These are phyloP conservation scores for Dasypolia templi DNA, from an alignment of 2,888 invertebrate genomes.

Conservation along the genomic window DNA sequence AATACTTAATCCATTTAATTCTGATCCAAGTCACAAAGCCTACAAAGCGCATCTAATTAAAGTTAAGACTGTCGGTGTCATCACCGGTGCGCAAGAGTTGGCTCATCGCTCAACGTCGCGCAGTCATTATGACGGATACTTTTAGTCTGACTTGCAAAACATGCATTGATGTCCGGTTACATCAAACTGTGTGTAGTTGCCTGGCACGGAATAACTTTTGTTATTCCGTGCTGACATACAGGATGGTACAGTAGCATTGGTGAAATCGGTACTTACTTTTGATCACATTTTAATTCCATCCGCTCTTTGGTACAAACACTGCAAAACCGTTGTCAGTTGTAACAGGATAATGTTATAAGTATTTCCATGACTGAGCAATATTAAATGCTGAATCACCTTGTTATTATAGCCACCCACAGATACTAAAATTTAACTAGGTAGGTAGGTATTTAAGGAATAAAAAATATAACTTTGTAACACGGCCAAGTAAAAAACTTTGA, in stretches of 20 bases:
- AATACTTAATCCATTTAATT: constrained; percentile 4
- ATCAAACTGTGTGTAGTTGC: constrained; percentile 31
- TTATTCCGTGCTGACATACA: no score
- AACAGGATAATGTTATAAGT: no score
- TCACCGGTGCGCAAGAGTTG: constrained; percentile 54
- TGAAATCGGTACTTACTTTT: not conserved
- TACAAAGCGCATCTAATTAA: constrained; percentile 17
- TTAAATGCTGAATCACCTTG: constrained; percentile 4
- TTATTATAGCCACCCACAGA: no score
- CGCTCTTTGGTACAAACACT: not conserved
- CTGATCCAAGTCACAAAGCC: constrained; percentile 20
- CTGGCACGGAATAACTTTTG: no score
- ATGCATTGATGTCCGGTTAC: constrained; percentile 45
- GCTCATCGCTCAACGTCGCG: constrained; percentile 27
- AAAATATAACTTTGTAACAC: not conserved
- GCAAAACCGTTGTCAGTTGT: no score
- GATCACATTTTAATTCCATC: not conserved
- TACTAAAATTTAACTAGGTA: no score
- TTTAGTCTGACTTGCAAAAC: constrained; percentile 59
- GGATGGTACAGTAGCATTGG: no score
- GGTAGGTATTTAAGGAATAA: no score
- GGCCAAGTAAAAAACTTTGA: not conserved
- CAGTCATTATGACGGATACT: constrained; percentile 47
- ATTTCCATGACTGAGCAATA: constrained; percentile 8
- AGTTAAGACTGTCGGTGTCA: constrained; percentile 38